Evolutionary conservation across 1,140 invertebrate genomes (phyloP).

Genomic region (Cherax destructor): DNA sequence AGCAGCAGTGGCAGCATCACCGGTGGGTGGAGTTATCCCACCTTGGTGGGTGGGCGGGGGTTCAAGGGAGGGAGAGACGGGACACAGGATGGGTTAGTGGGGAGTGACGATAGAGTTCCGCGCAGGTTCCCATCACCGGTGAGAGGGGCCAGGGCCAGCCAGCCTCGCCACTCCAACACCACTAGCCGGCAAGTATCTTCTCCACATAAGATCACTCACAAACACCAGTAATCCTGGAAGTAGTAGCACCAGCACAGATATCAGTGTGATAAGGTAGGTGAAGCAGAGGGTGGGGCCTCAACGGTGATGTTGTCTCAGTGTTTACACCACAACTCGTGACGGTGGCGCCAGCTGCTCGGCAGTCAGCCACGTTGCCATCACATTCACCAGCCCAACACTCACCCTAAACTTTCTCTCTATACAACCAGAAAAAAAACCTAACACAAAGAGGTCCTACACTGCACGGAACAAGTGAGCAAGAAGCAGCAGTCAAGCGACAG

Average conservation of each 20-base stretch:
- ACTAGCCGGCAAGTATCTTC: neutral
- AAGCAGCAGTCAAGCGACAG: constrained; percentile 35
- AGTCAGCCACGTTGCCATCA: constrained; percentile 6
- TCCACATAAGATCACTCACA: neutral
- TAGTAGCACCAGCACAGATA: neutral
- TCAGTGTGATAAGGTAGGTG: neutral
- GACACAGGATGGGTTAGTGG: constrained; percentile 5
- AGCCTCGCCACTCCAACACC: neutral
- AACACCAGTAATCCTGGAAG: neutral
- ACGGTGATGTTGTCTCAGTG: neutral
- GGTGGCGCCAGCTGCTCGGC: constrained; percentile 4
- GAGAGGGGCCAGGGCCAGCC: neutral
- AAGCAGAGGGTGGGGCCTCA: neutral
- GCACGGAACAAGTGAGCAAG: constrained; percentile 17
- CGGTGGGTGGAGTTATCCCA: constrained; percentile 8
- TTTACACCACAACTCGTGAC: constrained; percentile 12
- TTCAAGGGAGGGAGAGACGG: neutral
- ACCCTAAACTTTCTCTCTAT: neutral
- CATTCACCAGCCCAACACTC: constrained; percentile 15
- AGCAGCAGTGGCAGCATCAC: neutral
- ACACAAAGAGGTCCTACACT: constrained; percentile 21
- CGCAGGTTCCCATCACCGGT: constrained; percentile 11
- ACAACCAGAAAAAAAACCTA: constrained; percentile 18
- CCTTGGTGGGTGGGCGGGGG: neutral
- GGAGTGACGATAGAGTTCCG: neutral